A percentile compares a stretch with the other conserved stretches of the same genome.
Conservation (phyloP, 2,797 vertebrate species). For the Cyclura pinguis region DNA sequence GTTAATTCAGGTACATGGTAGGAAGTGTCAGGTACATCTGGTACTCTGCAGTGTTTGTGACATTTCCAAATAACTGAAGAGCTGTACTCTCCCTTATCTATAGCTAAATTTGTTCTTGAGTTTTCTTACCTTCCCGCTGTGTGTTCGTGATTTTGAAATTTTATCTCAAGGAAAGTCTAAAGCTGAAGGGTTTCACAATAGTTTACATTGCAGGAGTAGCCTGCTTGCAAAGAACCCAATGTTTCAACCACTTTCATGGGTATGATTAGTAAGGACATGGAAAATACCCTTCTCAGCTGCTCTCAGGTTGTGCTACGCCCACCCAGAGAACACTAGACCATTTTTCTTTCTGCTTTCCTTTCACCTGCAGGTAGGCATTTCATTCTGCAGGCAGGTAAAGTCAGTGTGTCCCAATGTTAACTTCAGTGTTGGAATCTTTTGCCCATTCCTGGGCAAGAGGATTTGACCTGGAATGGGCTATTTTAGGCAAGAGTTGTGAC, state of each 20-base stretch:
- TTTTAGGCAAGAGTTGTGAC: too few relatives aligned
- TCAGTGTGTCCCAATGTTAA: too few relatives aligned
- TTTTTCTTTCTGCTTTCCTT: too few relatives aligned
- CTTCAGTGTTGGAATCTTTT: too few relatives aligned
- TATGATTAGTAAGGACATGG: neutral
- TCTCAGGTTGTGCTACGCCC: too few relatives aligned
- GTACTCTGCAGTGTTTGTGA: neutral
- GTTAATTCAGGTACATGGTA: neutral
- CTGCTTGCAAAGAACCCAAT: neutral
- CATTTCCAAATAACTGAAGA: neutral
- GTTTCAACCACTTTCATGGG: too few relatives aligned
- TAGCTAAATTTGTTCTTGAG: conserved; percentile 21
- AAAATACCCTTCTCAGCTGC: neutral
- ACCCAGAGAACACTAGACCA: too few relatives aligned
- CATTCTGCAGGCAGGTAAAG: too few relatives aligned
- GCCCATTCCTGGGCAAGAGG: too few relatives aligned
- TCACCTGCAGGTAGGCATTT: too few relatives aligned
- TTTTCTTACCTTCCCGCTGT: conserved; percentile 24
- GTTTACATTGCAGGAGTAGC: neutral
- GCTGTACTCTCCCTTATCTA: neutral
- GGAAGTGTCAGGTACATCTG: neutral
- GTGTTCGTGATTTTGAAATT: conserved; percentile 62
- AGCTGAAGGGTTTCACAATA: neutral
- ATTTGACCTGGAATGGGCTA: too few relatives aligned
- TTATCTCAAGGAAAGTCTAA: conserved; percentile 25